These are phyloP conservation scores for Myrmecobius fasciatus DNA, from an alignment of 2,113 vertebrate species.

Conservation along the genomic window DNA sequence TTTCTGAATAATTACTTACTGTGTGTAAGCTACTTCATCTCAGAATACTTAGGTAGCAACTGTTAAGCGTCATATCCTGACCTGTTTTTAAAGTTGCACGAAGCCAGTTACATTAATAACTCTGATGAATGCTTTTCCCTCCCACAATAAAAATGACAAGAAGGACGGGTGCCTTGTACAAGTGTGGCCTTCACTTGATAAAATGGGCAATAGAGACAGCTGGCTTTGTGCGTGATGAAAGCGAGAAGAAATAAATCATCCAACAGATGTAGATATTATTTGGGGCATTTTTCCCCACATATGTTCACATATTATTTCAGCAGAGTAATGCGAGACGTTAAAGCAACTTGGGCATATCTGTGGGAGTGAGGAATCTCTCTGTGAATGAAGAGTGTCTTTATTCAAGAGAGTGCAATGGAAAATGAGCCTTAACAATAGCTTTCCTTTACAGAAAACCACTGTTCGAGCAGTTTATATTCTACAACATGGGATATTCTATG, in stretches of 20 bases:
- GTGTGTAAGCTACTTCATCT: not conserved
- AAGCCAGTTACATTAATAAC: not conserved
- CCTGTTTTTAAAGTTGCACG: not conserved
- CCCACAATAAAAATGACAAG: not conserved
- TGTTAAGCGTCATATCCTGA: not conserved
- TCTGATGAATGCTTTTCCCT: not conserved
- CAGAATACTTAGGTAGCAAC: not conserved
- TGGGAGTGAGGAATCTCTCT: conserved; percentile 11
- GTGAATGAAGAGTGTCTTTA: conserved; percentile 12
- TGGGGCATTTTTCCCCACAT: not conserved
- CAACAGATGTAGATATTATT: not conserved
- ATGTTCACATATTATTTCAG: not conserved
- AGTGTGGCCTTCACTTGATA: not conserved
- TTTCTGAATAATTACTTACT: not conserved
- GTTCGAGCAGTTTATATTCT: conserved; percentile 21
- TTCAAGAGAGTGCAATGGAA: conserved; percentile 20
- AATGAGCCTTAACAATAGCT: conserved; percentile 13
- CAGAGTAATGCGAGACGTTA: not conserved
- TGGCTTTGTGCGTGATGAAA: not conserved
- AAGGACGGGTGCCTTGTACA: not conserved
- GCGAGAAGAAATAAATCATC: not conserved
- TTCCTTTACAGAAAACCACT: conserved; percentile 39
- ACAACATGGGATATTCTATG: conserved; percentile 26
- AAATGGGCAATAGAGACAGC: not conserved
- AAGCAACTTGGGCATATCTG: not conserved